These are phyloP conservation scores for Limanda limanda DNA, from an alignment of 2,113 vertebrate genomes.

Conservation along the genomic window DNA sequence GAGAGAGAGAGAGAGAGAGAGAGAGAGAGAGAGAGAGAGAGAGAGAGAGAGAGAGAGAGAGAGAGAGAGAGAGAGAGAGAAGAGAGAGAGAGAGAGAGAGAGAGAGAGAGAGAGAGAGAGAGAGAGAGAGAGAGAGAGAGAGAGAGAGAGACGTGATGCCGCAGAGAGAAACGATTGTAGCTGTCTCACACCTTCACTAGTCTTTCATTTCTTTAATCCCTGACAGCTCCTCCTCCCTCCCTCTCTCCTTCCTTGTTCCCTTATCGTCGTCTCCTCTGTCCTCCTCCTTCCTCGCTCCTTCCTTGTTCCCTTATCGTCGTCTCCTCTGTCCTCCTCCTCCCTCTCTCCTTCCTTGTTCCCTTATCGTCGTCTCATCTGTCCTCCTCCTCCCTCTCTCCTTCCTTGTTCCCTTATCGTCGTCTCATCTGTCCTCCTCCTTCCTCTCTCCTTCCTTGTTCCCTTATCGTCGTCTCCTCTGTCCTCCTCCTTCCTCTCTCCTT, in stretches of 20 bases:
- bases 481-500: too few relatives aligned
- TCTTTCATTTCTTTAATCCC: slow-evolving; percentile 26
- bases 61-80: not conserved
- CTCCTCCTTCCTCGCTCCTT: too few relatives aligned
- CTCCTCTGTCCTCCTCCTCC: not conserved
- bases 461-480: not conserved
- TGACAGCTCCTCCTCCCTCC: not conserved
- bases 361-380: not conserved
- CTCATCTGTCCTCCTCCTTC: not conserved
- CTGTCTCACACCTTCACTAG: not conserved
- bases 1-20: slow-evolving; percentile 5
- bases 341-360: not conserved
- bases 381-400: too few relatives aligned
- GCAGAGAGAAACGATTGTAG: not conserved
- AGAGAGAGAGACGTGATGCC: not conserved
- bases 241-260: not conserved
- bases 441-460: not conserved
- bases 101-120: slow-evolving; percentile 56
- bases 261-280: not conserved
- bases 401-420: not conserved
- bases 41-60: not conserved
- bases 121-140: slow-evolving; percentile 42
- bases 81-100: slow-evolving; percentile 1
- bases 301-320: not conserved
- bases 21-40: not conserved